Base-by-base conservation (phyloP, 2,888 invertebrate genomes). In the Drosophila anomelani region DNA sequence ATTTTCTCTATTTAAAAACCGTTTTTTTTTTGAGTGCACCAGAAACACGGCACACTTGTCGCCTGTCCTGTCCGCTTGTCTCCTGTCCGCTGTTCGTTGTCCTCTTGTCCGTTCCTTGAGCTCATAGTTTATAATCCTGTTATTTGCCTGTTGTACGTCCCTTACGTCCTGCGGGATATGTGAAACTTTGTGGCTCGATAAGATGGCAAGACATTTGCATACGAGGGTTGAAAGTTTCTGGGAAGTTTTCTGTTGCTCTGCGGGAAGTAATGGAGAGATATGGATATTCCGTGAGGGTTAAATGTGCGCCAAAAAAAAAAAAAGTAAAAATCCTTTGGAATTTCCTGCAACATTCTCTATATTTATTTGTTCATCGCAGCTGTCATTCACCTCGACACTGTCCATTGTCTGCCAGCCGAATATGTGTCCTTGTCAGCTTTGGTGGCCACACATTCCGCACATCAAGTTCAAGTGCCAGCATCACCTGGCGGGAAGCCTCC, bases 131-230 rank as follows among this genome's bases (percentile, higher is more conserved):
- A 71, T 89, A 85, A 85, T 87, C 84, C 81, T 70, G 75, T 78
- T 88, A 76, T 84, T 79, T 77, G 85, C 74, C 78, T 77, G 85
- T 78, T 79, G 69, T 76, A 64, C 44, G 64, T 70, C 60, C 79
- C 75, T 76, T 72, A 77, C 79, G 80, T 87, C 90, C 89, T 85
- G 76, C 73, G 89, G 90, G 90, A 90, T 82, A 82, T 78, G 80
- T 80, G 81, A 89, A 88, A 88, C 87, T 90, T 87, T 86, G 75
- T 58, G 26, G 54, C 75, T 47, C 57, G 51, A 85, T 85, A 81
- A 81, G 85, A 83, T 79, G 66, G 73, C 60, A 47, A 71, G 59
- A 75, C 86, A 88, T 84, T 84, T 84, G 68, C 83, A 84, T 84
- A 85, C 74, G 72, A 67, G 59, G 58, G 54, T 56, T 29, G 73